Evolutionary conservation across 2,113 vertebrate genomes (phyloP).

Genomic region (Tichodroma muraria): DNA sequence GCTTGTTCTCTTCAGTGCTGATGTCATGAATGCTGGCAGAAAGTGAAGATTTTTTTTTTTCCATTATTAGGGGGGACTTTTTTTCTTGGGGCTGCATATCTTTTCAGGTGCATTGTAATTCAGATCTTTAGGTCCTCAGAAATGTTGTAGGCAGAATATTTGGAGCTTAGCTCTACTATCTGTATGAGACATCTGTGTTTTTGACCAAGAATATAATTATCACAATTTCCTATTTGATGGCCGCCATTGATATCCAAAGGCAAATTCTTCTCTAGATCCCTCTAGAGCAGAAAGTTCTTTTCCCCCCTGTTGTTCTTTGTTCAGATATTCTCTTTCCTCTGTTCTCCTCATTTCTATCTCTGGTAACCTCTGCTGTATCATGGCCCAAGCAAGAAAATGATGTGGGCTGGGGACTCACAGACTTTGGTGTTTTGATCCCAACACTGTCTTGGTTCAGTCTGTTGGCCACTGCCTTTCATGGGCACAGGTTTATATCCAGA

Average conservation of each 20-base stretch:
- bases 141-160: not conserved
- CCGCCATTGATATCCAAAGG: not conserved
- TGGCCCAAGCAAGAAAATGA: not conserved
- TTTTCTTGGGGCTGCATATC: not conserved
- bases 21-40: not conserved
- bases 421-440: not conserved
- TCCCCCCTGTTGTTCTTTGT: accelerated
- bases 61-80: not conserved
- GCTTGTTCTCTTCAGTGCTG: not conserved
- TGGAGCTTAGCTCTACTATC: not conserved
- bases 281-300: not conserved
- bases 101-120: not conserved
- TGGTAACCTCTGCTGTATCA: not conserved
- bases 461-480: not conserved
- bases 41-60: not conserved
- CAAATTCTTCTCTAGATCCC: not conserved
- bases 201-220: not conserved
- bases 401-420: not conserved
- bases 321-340: not conserved
- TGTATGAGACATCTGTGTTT: not conserved
- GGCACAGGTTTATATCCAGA: not conserved
- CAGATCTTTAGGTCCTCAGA: not conserved
- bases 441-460: not conserved
- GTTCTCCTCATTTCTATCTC: not conserved
- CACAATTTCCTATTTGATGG: not conserved